Evolutionary conservation across 2,888 invertebrate species (phyloP).

Genomic region (Oligia fasciuncula): DNA sequence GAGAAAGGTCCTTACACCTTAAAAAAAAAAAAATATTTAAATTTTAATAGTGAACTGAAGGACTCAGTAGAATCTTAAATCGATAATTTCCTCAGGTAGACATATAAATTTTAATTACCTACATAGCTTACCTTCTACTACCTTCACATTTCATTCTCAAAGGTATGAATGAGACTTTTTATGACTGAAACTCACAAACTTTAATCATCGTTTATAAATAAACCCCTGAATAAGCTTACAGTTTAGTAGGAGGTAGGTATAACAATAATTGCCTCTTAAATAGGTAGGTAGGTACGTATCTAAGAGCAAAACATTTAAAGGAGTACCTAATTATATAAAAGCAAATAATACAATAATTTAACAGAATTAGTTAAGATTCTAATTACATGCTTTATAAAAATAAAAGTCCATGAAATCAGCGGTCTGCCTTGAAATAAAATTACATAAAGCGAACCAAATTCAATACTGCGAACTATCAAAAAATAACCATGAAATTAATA

Average conservation of each 20-base stretch:
- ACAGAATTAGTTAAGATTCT: not conserved
- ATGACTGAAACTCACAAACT: not conserved
- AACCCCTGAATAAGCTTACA: not conserved
- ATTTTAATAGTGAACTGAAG: not conserved
- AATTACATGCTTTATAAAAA: conserved; percentile 12
- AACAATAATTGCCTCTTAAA: not conserved
- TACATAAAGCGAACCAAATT: conserved; percentile 10
- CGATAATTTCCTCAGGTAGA: not conserved
- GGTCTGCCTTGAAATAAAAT: conserved; percentile 16
- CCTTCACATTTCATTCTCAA: not conserved
- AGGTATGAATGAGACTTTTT: conserved; percentile 20
- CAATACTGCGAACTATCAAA: conserved; percentile 20
- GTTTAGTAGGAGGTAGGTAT: not conserved
- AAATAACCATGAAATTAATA: conserved; percentile 47
- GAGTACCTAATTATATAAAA: not conserved
- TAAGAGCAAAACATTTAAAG: not conserved
- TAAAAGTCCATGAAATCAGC: not conserved
- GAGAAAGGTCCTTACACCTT: too few species aligned
- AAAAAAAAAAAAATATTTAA: not conserved
- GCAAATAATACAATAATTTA: too few species aligned
- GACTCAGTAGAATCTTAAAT: not conserved
- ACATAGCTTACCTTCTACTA: not conserved
- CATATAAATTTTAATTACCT: not conserved
- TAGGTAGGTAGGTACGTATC: not conserved
- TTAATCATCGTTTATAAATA: not conserved